Evolutionary conservation across 1,140 invertebrate species (phyloP).

Genomic region (Eriosoma lanigerum): DNA sequence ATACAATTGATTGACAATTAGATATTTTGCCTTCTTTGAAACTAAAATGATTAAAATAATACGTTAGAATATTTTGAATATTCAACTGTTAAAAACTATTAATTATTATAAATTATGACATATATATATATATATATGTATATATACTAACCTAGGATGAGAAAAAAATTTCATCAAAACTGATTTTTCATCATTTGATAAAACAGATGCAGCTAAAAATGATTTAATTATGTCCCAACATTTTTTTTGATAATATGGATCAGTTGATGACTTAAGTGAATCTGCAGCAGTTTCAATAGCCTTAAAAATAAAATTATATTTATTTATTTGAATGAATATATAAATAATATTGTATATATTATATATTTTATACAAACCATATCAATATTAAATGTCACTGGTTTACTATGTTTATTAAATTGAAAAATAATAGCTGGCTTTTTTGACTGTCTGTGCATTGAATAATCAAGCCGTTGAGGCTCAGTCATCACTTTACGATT

Average conservation of each 20-base stretch:
- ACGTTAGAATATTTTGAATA: too few relatives aligned
- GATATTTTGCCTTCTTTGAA: constrained; percentile 74
- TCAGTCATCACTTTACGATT: constrained; percentile 99
- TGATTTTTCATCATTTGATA: constrained; percentile 76
- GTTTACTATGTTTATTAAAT: constrained; percentile 81
- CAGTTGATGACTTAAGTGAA: constrained; percentile 80
- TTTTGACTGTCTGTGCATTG: constrained; percentile 66
- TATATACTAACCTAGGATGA: constrained; percentile 68
- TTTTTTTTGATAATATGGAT: constrained; percentile 83
- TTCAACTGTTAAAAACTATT: too few relatives aligned
- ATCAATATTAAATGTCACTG: constrained; percentile 84
- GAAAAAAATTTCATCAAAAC: constrained; percentile 80
- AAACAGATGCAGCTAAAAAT: constrained; percentile 83
- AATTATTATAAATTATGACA: not conserved
- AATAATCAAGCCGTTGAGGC: constrained; percentile 86
- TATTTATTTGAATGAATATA: not conserved
- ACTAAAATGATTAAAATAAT: constrained; percentile 57
- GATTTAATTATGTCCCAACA: constrained; percentile 94
- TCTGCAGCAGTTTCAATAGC: constrained; percentile 85
- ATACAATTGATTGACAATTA: constrained; percentile 69
- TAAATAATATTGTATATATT: constrained; percentile 1
- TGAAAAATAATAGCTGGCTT: constrained; percentile 81
- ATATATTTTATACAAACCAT: constrained; percentile 63
- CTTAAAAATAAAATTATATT: constrained; percentile 56
- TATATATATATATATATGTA: too few relatives aligned